phyloP scores from a whole-genome alignment of 2,797 vertebrate species.

The Dryobates pubescens region DNA sequence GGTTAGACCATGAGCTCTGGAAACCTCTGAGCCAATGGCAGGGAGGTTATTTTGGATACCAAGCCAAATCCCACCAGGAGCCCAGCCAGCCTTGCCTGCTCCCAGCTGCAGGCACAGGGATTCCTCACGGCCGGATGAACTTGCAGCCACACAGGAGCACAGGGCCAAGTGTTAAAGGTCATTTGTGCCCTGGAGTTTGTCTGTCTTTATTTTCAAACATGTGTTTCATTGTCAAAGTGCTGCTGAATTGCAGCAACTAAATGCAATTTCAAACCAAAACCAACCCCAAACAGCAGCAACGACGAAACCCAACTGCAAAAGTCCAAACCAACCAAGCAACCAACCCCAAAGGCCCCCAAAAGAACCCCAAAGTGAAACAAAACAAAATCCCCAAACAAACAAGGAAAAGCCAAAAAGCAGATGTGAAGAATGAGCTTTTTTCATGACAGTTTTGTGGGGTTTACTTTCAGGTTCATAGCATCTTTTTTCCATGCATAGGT shows the following conservation, averaged over 20 bases:
- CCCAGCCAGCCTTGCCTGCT: not conserved
- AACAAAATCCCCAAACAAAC: too few species aligned
- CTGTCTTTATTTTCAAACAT: not conserved
- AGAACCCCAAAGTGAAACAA: too few species aligned
- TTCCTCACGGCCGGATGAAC: not conserved
- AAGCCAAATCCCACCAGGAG: not conserved
- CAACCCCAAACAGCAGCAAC: too few species aligned
- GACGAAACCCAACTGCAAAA: too few species aligned
- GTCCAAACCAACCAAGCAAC: too few species aligned
- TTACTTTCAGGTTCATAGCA: not conserved
- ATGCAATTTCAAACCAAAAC: not conserved
- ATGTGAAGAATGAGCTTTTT: accelerated
- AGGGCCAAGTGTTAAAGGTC: not conserved
- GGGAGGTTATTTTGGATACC: not conserved
- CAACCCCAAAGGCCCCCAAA: too few species aligned
- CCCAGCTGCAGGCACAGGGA: not conserved
- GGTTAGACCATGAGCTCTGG: not conserved
- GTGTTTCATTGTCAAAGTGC: not conserved
- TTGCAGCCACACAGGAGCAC: not conserved
- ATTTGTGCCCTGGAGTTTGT: not conserved
- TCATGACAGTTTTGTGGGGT: not conserved
- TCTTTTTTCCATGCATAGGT: not conserved
- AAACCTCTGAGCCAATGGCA: not conserved
- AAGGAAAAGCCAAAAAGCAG: too few species aligned
- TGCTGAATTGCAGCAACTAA: not conserved